Percentiles rank a stretch among this genome's conserved stretches.
These are phyloP conservation scores for Rhyacophila evoluta DNA, from an alignment of 2,888 invertebrate genomes.

Conservation along the genomic window DNA sequence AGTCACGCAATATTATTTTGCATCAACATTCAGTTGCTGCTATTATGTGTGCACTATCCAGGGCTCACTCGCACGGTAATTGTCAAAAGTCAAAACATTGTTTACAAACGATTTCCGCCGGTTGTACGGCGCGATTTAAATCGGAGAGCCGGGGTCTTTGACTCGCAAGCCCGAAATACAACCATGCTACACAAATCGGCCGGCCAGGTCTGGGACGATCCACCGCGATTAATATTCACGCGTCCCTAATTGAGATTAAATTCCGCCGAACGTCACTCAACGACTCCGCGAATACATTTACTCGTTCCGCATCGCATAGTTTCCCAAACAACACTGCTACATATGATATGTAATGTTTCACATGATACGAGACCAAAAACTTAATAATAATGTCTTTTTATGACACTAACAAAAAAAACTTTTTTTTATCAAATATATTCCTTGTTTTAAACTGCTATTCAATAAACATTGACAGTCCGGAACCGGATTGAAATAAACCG, in stretches of 20 bases:
- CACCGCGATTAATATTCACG: slow-evolving; percentile 29
- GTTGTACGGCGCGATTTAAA: neutral
- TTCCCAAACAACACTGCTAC: neutral
- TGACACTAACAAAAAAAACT: no score
- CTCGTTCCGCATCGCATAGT: neutral
- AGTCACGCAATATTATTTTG: slow-evolving; percentile 15
- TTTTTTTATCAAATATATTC: no score
- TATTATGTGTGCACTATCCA: neutral
- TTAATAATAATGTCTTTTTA: no score
- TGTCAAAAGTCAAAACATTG: neutral
- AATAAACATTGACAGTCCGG: neutral
- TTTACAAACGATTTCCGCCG: neutral
- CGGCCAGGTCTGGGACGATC: slow-evolving; percentile 31
- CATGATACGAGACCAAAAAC: neutral
- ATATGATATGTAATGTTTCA: neutral
- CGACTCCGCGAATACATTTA: slow-evolving; percentile 20
- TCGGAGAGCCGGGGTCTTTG: slow-evolving; percentile 41
- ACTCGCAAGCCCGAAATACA: slow-evolving; percentile 47
- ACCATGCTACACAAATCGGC: slow-evolving; percentile 33
- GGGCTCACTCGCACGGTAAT: neutral
- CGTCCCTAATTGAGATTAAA: slow-evolving; percentile 32
- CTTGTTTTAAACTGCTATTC: no score
- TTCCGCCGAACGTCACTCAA: slow-evolving; percentile 17
- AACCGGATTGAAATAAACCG: neutral
- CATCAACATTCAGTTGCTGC: neutral